phyloP scores from a whole-genome alignment of 37 sponge, comb jelly and placozoan genomes.

The Eunapius fragilis region DNA sequence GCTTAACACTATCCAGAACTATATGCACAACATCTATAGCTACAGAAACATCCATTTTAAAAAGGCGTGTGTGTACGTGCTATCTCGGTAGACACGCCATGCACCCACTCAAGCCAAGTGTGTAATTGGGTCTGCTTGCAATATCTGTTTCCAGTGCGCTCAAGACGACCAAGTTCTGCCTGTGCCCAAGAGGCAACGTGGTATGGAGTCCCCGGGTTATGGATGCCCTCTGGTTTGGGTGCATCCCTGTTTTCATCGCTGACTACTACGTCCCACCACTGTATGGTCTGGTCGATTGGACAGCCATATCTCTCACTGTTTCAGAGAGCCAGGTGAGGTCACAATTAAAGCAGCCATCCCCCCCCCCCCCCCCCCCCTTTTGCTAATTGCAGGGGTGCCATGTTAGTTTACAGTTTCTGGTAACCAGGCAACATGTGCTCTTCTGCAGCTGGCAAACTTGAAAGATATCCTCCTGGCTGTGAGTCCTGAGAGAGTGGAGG shows the following conservation, averaged over 20 bases:
- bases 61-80: too few species aligned
- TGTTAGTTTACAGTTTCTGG: neutral
- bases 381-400: too few species aligned
- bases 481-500: constrained; percentile 1
- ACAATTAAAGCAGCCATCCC: neutral
- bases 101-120: too few species aligned
- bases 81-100: too few species aligned
- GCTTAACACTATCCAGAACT: too few species aligned
- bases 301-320: constrained; percentile 34
- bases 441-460: constrained; percentile 16
- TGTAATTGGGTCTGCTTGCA: neutral
- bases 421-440: too few species aligned
- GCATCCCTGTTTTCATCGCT: constrained; percentile 76
- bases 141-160: constrained; percentile 20
- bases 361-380: too few species aligned
- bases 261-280: constrained; percentile 73
- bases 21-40: too few species aligned
- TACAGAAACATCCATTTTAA: too few species aligned
- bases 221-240: constrained; percentile 89
- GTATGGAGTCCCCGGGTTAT: constrained; percentile 83
- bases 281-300: constrained; percentile 58
- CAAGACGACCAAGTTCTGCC: constrained; percentile 58
- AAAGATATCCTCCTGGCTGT: constrained; percentile 19
- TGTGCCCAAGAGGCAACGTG: constrained; percentile 74
- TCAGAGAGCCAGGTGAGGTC: constrained; percentile 50